phyloP scores from a whole-genome alignment of 2,113 vertebrate genomes.

The Nibea albiflora region DNA sequence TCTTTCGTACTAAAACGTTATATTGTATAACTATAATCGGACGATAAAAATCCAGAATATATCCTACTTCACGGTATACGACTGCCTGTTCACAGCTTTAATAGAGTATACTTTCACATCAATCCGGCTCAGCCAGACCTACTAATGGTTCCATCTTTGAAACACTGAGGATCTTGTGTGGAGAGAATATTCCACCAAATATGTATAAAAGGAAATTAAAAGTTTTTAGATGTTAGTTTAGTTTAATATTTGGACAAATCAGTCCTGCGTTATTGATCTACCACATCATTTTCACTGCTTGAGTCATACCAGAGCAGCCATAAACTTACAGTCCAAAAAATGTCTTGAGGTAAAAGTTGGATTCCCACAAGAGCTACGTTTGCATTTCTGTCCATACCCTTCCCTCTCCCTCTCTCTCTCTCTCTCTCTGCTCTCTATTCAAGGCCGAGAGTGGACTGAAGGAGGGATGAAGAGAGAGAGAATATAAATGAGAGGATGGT shows the following conservation, averaged over 20 bases:
- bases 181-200: background rate
- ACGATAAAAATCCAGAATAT: too few relatives aligned
- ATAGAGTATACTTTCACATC: background rate
- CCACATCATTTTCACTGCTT: constrained; percentile 9
- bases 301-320: constrained; percentile 9
- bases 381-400: constrained; percentile 33
- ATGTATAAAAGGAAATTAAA: background rate
- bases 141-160: background rate
- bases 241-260: background rate
- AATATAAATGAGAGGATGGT: constrained; percentile 42
- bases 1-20: too few relatives aligned
- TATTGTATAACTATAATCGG: too few relatives aligned
- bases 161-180: background rate
- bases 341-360: constrained; percentile 24
- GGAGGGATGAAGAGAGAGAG: constrained; percentile 19
- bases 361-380: constrained; percentile 36
- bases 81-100: background rate
- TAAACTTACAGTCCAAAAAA: constrained; percentile 24
- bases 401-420: background rate
- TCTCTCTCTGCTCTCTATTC: constrained; percentile 19
- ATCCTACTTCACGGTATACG: background rate
- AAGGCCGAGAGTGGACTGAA: constrained; percentile 13
- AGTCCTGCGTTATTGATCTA: constrained; percentile 5
- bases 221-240: background rate
- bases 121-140: background rate